Base-by-base conservation (phyloP, 2,113 vertebrate genomes). In the Sceloporus tristichus region DNA sequence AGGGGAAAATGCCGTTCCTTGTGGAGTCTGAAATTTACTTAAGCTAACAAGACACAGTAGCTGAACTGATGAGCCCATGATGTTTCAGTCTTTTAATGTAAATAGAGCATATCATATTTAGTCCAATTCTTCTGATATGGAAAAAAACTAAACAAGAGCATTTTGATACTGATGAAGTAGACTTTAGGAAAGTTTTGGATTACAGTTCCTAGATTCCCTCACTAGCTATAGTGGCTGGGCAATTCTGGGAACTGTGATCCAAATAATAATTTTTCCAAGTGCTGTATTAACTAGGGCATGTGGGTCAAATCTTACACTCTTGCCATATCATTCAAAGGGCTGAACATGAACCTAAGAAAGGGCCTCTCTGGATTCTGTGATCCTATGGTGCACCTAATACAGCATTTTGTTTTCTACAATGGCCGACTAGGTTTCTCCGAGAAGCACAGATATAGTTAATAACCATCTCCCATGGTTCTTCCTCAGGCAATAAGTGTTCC, bases 11-110 rank as follows among this genome's bases (percentile, higher is more conserved):
- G 88, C 54, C 6, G 65, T 89, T 97, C 96, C 96, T 84, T 93
- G 93, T 0, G 96, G 96, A 97, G 95, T 95, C 95, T 92, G 94
- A 93, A 93, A 94, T 97, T 97, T 97, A 93, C 96, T 96, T 97
- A 96, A 96, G 94, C 95, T 97, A 96, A 97, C 95, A 84, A 96
- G 96, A 96, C 93, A 96, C 96, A 96, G 94, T 95, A 96, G 95
- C 96, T 95, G 96, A 96, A 94, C 95, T 95, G 96, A 96, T 96
- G 96, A 96, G 94, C 59, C 91, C 66, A 1, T 16, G 91, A 88
- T 93, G 93, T 79, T 95, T 94, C 94, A 90, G 94, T 93, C 95
- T 94, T 90, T 95, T 90, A 95, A 66, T 92, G 93, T 96, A 95
- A 97, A 96, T 94, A 95, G 84, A 90, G 91, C 87, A 85, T 88